Conservation (phyloP, 2,888 invertebrate genomes). For the Mechanitis mazaeus region DNA sequence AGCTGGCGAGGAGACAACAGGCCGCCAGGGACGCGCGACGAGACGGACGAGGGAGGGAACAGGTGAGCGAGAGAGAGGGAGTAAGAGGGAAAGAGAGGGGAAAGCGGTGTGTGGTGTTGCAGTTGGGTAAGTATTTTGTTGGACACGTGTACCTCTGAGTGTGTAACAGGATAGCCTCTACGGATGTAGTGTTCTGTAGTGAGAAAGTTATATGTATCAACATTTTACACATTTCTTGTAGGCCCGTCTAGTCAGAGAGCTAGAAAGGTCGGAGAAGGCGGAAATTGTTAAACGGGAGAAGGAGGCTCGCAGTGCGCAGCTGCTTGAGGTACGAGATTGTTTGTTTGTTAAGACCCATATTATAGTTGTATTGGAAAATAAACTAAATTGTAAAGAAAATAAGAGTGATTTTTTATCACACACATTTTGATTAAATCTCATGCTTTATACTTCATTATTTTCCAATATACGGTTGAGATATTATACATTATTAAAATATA, state of each 20-base stretch:
- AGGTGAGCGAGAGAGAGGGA: slow-evolving; percentile 37
- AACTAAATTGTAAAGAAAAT: background rate
- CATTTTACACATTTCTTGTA: slow-evolving; percentile 33
- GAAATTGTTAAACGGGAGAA: slow-evolving; percentile 89
- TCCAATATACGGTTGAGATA: no score
- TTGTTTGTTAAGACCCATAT: slow-evolving; percentile 16
- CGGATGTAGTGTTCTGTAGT: background rate
- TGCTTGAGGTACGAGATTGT: slow-evolving; percentile 84
- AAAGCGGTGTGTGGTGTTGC: background rate
- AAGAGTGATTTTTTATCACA: background rate
- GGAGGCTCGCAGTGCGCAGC: slow-evolving; percentile 88
- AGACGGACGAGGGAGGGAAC: slow-evolving; percentile 74
- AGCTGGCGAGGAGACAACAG: slow-evolving; percentile 83
- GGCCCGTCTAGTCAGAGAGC: slow-evolving; percentile 79
- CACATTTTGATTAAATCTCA: no score
- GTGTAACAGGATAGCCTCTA: no score
- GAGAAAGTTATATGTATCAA: background rate
- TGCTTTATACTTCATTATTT: no score
- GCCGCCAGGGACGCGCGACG: slow-evolving; percentile 73
- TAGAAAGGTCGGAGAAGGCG: slow-evolving; percentile 88
- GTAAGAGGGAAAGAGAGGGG: background rate
- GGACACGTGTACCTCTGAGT: no score
- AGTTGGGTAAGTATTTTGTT: no score
- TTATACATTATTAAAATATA: no score
- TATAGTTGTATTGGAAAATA: slow-evolving; percentile 21